These are phyloP conservation scores for Anthoptus insignis DNA, from an alignment of 2,888 invertebrate species.

Conservation along the genomic window DNA sequence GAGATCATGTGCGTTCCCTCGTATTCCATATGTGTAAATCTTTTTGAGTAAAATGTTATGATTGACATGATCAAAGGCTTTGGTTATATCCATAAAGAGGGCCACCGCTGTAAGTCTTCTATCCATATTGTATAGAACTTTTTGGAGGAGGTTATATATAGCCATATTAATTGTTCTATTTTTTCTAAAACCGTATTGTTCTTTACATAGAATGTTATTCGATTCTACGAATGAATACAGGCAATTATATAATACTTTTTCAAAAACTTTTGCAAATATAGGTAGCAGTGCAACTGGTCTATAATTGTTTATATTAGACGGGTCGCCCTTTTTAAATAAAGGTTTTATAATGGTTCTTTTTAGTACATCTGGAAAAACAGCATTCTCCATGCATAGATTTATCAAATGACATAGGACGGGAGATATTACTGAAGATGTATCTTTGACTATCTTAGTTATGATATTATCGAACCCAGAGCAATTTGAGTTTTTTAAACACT, in stretches of 20 bases:
- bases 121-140: background rate
- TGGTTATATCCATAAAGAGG: background rate
- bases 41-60: background rate
- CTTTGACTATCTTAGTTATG: background rate
- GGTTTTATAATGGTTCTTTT: background rate
- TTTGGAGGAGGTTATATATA: background rate
- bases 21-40: background rate
- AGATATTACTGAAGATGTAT: background rate
- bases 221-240: background rate
- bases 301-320: constrained; percentile 13
- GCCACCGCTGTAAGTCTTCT: background rate
- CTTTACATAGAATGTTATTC: background rate
- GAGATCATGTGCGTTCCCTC: background rate
- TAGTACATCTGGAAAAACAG: constrained; percentile 1
- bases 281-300: background rate
- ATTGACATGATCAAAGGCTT: constrained; percentile 12
- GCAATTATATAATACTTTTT: constrained; percentile 3
- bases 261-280: constrained; percentile 32
- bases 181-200: constrained; percentile 11
- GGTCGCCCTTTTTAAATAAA: background rate
- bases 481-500: background rate
- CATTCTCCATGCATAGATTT: constrained; percentile 1
- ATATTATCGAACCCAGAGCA: background rate
- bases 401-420: background rate
- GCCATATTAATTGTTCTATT: background rate